Evolutionary conservation across 2,888 invertebrate species (phyloP).

Genomic region (Eristalinus sepulchralis): DNA sequence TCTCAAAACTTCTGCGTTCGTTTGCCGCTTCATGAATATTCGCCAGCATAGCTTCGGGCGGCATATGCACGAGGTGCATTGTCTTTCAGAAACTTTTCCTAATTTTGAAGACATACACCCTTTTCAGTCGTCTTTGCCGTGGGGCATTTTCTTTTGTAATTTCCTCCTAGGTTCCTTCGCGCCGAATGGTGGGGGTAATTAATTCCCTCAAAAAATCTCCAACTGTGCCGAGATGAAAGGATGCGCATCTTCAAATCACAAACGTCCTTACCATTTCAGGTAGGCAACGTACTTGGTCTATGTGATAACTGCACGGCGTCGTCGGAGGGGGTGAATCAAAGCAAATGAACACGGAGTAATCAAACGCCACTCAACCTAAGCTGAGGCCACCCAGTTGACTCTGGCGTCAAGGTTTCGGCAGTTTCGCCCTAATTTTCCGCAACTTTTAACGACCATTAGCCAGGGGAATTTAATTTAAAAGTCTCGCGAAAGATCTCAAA

Average conservation of each 20-base stretch:
- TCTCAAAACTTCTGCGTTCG: not conserved
- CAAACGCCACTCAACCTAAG: not conserved
- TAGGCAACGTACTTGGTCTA: not conserved
- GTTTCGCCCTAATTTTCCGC: constrained; percentile 22
- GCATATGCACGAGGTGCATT: not conserved
- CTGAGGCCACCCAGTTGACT: no score
- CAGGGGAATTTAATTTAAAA: constrained; percentile 47
- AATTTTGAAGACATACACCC: not conserved
- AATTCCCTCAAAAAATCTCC: not conserved
- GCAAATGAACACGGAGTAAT: not conserved
- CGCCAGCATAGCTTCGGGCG: not conserved
- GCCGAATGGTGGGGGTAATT: not conserved
- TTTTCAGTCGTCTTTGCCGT: not conserved
- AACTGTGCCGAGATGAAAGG: not conserved
- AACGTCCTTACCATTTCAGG: not conserved
- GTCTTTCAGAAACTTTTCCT: not conserved
- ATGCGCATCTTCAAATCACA: not conserved
- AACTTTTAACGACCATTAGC: constrained; percentile 32
- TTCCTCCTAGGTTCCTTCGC: not conserved
- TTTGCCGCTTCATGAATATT: not conserved
- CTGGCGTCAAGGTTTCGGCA: not conserved
- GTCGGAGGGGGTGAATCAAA: not conserved
- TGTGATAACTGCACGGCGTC: not conserved
- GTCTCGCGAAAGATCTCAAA: not conserved
- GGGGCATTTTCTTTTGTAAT: not conserved